Evolutionary conservation across 2,113 vertebrate species (phyloP), one percentile per base, ranked within the genome.

Genomic region (Ceuthmochares aereus): DNA sequence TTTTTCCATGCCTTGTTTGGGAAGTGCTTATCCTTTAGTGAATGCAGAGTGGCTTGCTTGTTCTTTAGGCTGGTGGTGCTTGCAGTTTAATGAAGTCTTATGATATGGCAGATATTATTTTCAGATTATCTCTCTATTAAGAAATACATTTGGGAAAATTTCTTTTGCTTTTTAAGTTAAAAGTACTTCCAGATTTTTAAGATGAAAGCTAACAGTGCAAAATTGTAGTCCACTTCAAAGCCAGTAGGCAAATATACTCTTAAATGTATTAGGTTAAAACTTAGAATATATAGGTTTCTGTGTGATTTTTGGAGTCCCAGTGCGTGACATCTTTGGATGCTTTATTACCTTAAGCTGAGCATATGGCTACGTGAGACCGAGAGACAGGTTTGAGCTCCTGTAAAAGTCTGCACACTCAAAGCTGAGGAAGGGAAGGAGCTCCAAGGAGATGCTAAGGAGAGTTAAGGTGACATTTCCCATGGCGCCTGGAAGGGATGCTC

Each of bases 1-100:
- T 80, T 96, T 92, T 92, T 90, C 95, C 87, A 84, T 60, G 30
- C 84, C 76, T 81, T 90, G 14, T 94, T 90, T 89, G 79, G 94
- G 82, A 75, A 85, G 34, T 23, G 40, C 59, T 83, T n/a, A 60
- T 80, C 80, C 68, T 62, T 73, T 27, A 22, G 87, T 77, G 80
- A 77, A 12, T 21, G 76, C 68, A 70, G 64, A 86, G 51, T 4
- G 1, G 16, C 55, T 54, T 36, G 9, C 27, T 73, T 77, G 42
- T 32, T 89, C 64, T 55, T 70, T n/a, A 74, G 69, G 47, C 52
- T 82, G 77, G 22, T 0, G 2, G 32, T 79, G 36, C 29, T 34
- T 86, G 55, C 27, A 66, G 17, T 73, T 45, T 30, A 75, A 67
- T 30, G 22, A 54, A 84, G 9, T 58, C 14, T 90, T n/a, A 40